Conservation (phyloP, 1,140 invertebrate species). For the Pectinophora gossypiella region DNA sequence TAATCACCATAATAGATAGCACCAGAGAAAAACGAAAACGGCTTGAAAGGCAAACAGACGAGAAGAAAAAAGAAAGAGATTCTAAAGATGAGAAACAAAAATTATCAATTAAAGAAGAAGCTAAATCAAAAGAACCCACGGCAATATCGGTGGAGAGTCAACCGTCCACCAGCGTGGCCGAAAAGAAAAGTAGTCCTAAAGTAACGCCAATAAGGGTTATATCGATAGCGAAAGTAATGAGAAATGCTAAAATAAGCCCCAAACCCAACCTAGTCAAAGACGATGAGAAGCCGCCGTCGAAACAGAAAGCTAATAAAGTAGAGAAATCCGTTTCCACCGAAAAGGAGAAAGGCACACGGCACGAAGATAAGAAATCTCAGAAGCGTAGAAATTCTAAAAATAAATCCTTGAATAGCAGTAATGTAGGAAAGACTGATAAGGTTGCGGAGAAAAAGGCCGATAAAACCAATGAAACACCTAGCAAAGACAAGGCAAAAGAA, state of each 20-base stretch:
- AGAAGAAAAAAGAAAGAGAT: constrained; percentile 10
- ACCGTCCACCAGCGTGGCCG: background rate
- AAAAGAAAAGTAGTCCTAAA: background rate
- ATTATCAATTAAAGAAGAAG: constrained; percentile 16
- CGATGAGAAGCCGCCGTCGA: background rate
- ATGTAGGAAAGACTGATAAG: background rate
- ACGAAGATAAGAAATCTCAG: constrained; percentile 25
- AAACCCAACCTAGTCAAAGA: background rate
- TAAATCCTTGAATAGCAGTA: constrained; percentile 31
- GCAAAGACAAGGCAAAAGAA: constrained; percentile 16
- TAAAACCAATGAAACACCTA: constrained; percentile 7
- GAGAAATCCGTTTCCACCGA: constrained; percentile 3
- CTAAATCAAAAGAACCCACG: constrained; percentile 3
- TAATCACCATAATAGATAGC: constrained; percentile 42
- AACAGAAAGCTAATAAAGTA: background rate
- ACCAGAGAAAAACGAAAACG: constrained; percentile 33
- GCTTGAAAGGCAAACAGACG: constrained; percentile 24
- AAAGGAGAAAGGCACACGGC: background rate
- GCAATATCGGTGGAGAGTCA: background rate
- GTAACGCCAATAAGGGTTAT: background rate
- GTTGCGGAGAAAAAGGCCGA: background rate
- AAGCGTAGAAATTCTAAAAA: constrained; percentile 40
- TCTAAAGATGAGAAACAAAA: constrained; percentile 1
- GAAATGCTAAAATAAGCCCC: background rate
- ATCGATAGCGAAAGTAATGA: background rate